Base-by-base conservation (phyloP, 35 echinoderm and acorn worm species). In the Heliocidaris erythrogramma region DNA sequence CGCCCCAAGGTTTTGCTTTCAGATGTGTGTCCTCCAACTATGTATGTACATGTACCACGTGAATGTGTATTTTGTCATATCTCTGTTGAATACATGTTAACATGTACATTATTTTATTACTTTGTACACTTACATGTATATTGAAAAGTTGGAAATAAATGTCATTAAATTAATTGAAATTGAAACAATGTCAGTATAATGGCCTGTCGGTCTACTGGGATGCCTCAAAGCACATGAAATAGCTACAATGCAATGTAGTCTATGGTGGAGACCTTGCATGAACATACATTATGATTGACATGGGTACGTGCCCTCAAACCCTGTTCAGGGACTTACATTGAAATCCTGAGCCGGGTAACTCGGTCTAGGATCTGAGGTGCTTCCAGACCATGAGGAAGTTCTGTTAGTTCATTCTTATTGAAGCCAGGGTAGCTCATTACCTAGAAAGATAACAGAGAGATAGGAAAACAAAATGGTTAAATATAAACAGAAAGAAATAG, bases 361-460 rank as follows among this genome's bases (percentile, higher is more conserved):
- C 97, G 96, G 69, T 99, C 95, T 49, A 99, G 91, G 9, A 99
- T 96, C 93, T 99, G 96, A 31, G 98, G 98, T 52, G 98, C 96
- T 88, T 99, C 98, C 49, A 99, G 49, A 3, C 96, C 94, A 93
- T 99, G 98, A 30, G 98, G 98, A 48, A 99, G 92, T 48, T 97
- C 98, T 49, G 94, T 99, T 30, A 99, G 86, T 61, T 99, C 98
- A 49, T 94, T 95, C 30, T 48, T 14, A 61, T 95, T 97, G 69
- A 96, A 99, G 49, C 98, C 98, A 89, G 98, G 95, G 49, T 95
- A 99, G 47, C 78, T 96, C 86, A 92, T 97, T 9, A 94, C 86
- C 98, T 99, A 88, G 30, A 53, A 86, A 91, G 2, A n/a, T 0
- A 48, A 88, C 8, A 88, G 30, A 48, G 31, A 31, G 21, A 69